phyloP scores from a whole-genome alignment of 2,797 vertebrate species.

The Alauda arvensis region DNA sequence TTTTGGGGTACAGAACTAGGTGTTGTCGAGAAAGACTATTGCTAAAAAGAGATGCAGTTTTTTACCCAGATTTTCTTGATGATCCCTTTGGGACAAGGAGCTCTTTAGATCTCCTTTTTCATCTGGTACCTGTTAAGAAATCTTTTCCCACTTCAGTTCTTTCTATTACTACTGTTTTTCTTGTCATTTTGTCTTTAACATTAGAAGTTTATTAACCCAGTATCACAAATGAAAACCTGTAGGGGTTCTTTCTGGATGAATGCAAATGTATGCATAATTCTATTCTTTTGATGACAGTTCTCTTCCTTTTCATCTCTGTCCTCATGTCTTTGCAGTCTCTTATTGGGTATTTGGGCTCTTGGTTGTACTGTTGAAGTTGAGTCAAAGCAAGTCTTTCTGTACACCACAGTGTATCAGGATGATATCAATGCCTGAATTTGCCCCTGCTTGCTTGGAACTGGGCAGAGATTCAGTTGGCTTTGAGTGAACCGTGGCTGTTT shows the following conservation, averaged over 20 bases:
- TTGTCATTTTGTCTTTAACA: neutral
- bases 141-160: neutral
- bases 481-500: neutral
- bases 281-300: neutral
- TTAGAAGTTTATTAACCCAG: neutral
- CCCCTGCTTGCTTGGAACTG: neutral
- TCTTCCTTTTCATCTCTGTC: neutral
- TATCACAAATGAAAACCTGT: neutral
- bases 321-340: neutral
- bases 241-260: neutral
- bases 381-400: neutral
- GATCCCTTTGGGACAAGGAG: neutral
- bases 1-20: neutral
- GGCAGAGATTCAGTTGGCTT: slow-evolving; percentile 34
- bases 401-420: neutral
- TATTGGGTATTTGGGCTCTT: neutral
- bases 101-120: neutral
- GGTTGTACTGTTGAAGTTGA: neutral
- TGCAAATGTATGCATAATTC: neutral
- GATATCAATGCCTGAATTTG: neutral
- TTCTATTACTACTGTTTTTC: neutral
- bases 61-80: neutral
- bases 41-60: neutral
- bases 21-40: neutral
- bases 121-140: neutral